phyloP scores from a whole-genome alignment of 2,888 invertebrate species.

The Tipula unca region DNA sequence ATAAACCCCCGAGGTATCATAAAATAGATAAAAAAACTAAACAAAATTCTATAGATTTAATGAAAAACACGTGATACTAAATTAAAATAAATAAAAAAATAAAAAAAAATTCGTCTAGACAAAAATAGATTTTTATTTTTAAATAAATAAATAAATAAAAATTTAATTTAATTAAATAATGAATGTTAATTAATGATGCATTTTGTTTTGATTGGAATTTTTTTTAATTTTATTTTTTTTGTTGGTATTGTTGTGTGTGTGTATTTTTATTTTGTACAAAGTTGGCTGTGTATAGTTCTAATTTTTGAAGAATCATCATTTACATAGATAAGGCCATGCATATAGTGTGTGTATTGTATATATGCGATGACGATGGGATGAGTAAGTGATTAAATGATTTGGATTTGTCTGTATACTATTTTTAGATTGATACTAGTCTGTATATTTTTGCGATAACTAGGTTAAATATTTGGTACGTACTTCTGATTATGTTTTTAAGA shows the following conservation, averaged over 20 bases:
- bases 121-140: constrained; percentile 14
- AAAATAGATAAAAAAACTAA: neutral
- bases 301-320: neutral
- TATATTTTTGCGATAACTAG: neutral
- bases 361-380: neutral
- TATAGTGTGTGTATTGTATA: neutral
- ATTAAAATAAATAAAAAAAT: constrained; percentile 1
- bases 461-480: neutral
- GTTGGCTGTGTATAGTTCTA: neutral
- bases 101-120: neutral
- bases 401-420: neutral
- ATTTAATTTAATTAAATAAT: neutral
- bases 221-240: neutral
- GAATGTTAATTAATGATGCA: constrained; percentile 14
- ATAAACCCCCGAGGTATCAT: neutral
- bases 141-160: neutral
- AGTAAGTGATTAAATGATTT: no score
- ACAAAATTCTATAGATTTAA: neutral
- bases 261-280: neutral
- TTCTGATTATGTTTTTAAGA: no score
- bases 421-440: neutral
- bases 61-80: constrained; percentile 2
- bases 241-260: neutral
- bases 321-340: neutral
- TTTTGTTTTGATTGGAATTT: neutral